Evolutionary conservation across 2,113 vertebrate genomes (phyloP).

Genomic region (Xyliphius kryptos): DNA sequence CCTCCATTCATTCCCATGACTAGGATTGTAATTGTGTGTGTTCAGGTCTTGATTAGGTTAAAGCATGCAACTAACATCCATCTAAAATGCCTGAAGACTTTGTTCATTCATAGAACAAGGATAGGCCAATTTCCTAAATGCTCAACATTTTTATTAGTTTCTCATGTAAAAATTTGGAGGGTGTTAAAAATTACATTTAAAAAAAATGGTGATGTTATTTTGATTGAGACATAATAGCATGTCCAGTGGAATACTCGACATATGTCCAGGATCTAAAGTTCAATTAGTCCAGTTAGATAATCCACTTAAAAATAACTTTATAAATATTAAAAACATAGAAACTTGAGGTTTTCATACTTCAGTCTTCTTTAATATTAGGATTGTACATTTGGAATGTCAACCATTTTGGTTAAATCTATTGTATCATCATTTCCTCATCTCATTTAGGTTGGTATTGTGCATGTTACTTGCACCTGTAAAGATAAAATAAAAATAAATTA

Average conservation of each 20-base stretch:
- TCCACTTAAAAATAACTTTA: no score
- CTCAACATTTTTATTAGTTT: background rate
- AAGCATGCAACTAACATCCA: background rate
- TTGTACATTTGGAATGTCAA: no score
- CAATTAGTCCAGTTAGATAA: no score
- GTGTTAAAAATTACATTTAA: background rate
- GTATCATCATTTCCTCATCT: background rate
- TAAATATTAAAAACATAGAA: no score
- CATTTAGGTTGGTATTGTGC: background rate
- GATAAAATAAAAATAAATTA: background rate
- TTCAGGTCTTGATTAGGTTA: background rate
- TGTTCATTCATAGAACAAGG: background rate
- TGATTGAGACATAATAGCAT: no score
- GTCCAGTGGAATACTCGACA: no score
- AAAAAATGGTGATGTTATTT: no score
- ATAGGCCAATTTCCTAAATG: no score
- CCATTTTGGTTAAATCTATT: background rate
- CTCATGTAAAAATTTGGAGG: background rate
- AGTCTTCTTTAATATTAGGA: no score
- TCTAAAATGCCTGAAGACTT: background rate
- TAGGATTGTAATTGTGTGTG: no score
- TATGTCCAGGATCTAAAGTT: no score
- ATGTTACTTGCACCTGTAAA: background rate
- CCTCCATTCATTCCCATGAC: constrained; percentile 25
- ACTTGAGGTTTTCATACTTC: no score